phyloP scores from a whole-genome alignment of 2,797 vertebrate genomes.

The Centroberyx gerrardi region DNA sequence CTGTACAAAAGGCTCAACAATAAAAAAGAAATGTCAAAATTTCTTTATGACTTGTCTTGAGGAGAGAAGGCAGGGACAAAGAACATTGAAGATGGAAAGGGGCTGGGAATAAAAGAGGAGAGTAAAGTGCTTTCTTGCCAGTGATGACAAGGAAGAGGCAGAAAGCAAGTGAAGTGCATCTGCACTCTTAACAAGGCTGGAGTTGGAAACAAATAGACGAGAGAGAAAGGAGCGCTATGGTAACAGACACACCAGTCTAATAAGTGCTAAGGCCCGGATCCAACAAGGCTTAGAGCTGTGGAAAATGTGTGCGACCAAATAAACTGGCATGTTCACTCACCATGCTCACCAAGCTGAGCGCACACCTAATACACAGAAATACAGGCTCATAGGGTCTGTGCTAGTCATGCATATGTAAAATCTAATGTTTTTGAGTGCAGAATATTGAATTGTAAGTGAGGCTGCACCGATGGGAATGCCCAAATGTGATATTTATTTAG shows the following conservation, averaged over 20 bases:
- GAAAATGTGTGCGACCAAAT: conserved; percentile 1
- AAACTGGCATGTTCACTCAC: conserved; percentile 12
- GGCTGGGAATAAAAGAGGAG: not conserved
- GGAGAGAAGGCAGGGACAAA: conserved; percentile 3
- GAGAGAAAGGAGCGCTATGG: conserved; percentile 25
- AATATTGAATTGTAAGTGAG: no score
- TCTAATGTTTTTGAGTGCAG: no score
- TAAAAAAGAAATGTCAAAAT: not conserved
- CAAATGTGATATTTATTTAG: no score
- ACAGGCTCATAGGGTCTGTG: not conserved
- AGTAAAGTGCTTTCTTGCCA: conserved; percentile 13
- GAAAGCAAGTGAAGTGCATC: conserved; percentile 44
- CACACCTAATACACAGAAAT: not conserved
- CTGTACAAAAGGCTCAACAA: not conserved
- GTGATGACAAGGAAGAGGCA: conserved; percentile 13
- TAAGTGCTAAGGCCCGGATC: conserved; percentile 45
- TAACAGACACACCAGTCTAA: conserved; percentile 46
- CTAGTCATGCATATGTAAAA: not conserved
- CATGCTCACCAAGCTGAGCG: not conserved
- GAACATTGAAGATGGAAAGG: conserved; percentile 3
- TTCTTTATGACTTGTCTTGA: not conserved
- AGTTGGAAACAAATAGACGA: conserved; percentile 29
- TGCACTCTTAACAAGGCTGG: conserved; percentile 54
- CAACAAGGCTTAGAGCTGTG: conserved; percentile 7
- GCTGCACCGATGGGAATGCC: no score